Base-by-base conservation (phyloP, 2,113 vertebrate genomes). In the Nymphicus hollandicus region DNA sequence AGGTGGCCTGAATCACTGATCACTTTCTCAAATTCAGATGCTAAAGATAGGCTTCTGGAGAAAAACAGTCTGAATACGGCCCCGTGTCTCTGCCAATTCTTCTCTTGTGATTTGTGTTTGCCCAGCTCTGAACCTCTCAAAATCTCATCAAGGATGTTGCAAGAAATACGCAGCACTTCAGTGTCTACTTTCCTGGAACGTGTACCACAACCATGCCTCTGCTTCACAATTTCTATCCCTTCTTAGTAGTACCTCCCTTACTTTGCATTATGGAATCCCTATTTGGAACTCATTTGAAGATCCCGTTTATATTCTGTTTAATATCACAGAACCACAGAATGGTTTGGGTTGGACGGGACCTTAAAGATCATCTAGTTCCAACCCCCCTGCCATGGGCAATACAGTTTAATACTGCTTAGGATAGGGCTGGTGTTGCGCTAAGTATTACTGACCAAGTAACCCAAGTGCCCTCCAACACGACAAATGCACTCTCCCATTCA, bases 1-100 rank as follows among this genome's bases (percentile, higher is more conserved):
- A 97, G 94, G 96, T 97, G 95, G 94, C 96, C 96, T 97, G 95
- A 96, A 96, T 97, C 95, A 96, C 93, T 97, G 96, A 97, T 94
- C 94, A 82, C 87, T 97, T 87, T 95, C 91, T 93, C 81, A 89
- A 95, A 96, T 50, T 95, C 88, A 84, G 80, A 91, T 91, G 91
- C 94, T 96, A 95, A 96, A 95, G 95, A 96, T 94, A 96, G 94
- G 78, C 19, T 95, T 41, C 70, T 76, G 81, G 24, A 91, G 81
- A 95, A 95, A 97, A 95, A 68, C 86, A 96, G 60, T 22, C 83
- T 91, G 94, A 92, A 89, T 81, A 41, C 6, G 70, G 94, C 78
- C 77, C 94, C 5, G 4, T 28, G 28, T 43, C 92, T 74, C 92
- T 86, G 86, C 83, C 86, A 94, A 4, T 64, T 93, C 56, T 95